phyloP scores from a whole-genome alignment of 2,888 invertebrate species.

The Zaprionus obscuricornis region DNA sequence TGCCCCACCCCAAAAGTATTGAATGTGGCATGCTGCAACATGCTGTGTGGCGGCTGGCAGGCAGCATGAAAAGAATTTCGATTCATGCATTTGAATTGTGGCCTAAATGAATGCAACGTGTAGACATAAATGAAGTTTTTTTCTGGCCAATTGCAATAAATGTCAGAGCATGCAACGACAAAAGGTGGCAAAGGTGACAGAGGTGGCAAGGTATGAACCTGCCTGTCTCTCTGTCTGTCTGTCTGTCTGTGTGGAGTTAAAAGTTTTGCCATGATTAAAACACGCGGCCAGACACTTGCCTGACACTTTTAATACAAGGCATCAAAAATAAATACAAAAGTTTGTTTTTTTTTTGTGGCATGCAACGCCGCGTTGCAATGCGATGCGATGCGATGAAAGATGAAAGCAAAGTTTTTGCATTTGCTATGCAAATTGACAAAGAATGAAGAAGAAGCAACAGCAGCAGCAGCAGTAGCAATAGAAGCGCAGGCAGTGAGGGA shows the following conservation, averaged over 20 bases:
- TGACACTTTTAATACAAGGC: constrained; percentile 65
- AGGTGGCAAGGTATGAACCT: too few relatives aligned
- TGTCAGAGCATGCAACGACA: constrained; percentile 4
- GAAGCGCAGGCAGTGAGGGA: neutral
- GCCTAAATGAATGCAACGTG: constrained; percentile 34
- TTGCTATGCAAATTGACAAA: constrained; percentile 38
- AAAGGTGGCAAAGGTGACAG: constrained; percentile 9
- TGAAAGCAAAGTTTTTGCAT: constrained; percentile 32
- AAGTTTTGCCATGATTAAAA: constrained; percentile 51
- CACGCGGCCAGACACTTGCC: constrained; percentile 44
- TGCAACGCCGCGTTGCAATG: constrained; percentile 13
- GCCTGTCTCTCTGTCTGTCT: too few relatives aligned
- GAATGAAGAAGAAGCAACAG: neutral
- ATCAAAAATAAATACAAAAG: constrained; percentile 58
- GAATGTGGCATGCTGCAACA: constrained; percentile 77
- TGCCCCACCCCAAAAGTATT: constrained; percentile 34
- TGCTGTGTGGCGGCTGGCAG: constrained; percentile 29
- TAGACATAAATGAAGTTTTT: too few relatives aligned
- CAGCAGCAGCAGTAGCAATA: constrained; percentile 8
- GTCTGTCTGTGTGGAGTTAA: too few relatives aligned
- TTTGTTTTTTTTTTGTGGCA: constrained; percentile 15
- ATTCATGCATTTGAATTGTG: constrained; percentile 67
- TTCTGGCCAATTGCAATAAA: constrained; percentile 24
- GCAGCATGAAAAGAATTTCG: constrained; percentile 12
- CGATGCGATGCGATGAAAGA: too few relatives aligned